Percentiles rank a stretch among this genome's conserved stretches.
Evolutionary conservation across 2,797 vertebrate genomes (phyloP).

Genomic region (Eurystomus glaucurus): DNA sequence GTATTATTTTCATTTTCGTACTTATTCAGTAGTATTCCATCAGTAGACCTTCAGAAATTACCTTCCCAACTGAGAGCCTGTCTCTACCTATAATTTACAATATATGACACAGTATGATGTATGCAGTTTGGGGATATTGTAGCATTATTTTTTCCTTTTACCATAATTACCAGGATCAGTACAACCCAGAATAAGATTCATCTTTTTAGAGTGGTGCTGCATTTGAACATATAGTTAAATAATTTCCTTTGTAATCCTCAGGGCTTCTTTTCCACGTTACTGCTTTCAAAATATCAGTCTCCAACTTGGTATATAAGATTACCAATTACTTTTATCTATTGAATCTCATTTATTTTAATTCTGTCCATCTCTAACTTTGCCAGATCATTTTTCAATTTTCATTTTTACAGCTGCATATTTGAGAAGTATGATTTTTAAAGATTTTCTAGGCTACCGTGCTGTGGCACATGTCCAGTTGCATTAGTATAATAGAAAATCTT

Average conservation of each 20-base stretch:
- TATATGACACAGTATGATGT: constrained; percentile 23
- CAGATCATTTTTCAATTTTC: constrained; percentile 50
- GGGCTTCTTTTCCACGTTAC: not conserved
- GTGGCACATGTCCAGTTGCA: constrained; percentile 37
- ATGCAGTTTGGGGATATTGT: not conserved
- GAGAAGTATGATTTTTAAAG: not conserved
- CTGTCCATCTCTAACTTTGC: constrained; percentile 18
- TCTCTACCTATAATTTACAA: constrained; percentile 39
- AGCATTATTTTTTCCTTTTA: constrained; percentile 20
- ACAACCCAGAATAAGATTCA: constrained; percentile 10
- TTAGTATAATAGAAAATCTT: constrained; percentile 52
- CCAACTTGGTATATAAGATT: constrained; percentile 4
- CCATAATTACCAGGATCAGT: constrained; percentile 38
- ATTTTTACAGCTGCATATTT: constrained; percentile 51
- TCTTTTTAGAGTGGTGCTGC: constrained; percentile 21
- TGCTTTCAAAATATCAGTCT: constrained; percentile 47
- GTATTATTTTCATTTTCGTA: not conserved
- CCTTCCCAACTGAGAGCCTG: not conserved
- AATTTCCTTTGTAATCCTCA: constrained; percentile 32
- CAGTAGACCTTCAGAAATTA: constrained; percentile 7
- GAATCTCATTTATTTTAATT: constrained; percentile 60
- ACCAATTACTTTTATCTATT: constrained; percentile 32
- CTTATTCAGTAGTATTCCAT: constrained; percentile 8
- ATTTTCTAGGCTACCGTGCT: constrained; percentile 1
- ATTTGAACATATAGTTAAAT: constrained; percentile 43